These are phyloP conservation scores for Nudaria mundana DNA, from an alignment of 2,888 invertebrate species.

Conservation along the genomic window DNA sequence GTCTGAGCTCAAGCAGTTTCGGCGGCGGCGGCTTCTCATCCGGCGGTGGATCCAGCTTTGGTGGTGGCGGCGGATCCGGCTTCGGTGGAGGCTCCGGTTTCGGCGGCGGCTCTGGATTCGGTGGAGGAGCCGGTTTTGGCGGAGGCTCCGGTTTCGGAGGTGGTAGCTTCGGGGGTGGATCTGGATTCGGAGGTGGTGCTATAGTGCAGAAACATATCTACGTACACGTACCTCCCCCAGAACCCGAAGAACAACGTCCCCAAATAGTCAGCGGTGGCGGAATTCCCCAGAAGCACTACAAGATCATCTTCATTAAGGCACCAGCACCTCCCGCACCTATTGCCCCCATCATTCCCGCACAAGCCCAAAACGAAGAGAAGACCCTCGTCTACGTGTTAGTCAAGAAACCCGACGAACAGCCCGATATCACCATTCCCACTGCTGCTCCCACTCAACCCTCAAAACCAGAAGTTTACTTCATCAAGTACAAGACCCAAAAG, in stretches of 20 bases:
- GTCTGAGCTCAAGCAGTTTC: conserved; percentile 20
- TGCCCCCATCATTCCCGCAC: conserved; percentile 87
- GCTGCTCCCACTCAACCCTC: conserved; percentile 87
- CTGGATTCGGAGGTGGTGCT: conserved; percentile 66
- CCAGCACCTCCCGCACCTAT: conserved; percentile 89
- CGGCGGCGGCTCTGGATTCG: conserved; percentile 47
- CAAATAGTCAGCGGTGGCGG: conserved; percentile 84
- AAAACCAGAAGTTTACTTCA: conserved; percentile 92
- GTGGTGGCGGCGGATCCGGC: conserved; percentile 32
- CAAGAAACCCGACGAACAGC: conserved; percentile 91
- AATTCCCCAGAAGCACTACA: conserved; percentile 89
- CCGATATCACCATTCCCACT: conserved; percentile 89
- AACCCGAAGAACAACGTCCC: conserved; percentile 85
- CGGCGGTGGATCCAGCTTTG: conserved; percentile 42
- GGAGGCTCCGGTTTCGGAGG: conserved; percentile 53
- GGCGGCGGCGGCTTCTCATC: conserved; percentile 33
- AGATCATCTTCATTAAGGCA: conserved; percentile 93
- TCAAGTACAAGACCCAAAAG: conserved; percentile 90
- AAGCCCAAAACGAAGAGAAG: conserved; percentile 89
- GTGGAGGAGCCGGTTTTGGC: conserved; percentile 49
- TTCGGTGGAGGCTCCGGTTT: conserved; percentile 53
- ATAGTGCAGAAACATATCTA: conserved; percentile 90
- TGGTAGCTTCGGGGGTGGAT: conserved; percentile 54
- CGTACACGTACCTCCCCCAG: conserved; percentile 92
- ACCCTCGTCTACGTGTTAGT: conserved; percentile 91